Conservation (phyloP, 2,113 vertebrate species). For the Anoura caudifer region DNA sequence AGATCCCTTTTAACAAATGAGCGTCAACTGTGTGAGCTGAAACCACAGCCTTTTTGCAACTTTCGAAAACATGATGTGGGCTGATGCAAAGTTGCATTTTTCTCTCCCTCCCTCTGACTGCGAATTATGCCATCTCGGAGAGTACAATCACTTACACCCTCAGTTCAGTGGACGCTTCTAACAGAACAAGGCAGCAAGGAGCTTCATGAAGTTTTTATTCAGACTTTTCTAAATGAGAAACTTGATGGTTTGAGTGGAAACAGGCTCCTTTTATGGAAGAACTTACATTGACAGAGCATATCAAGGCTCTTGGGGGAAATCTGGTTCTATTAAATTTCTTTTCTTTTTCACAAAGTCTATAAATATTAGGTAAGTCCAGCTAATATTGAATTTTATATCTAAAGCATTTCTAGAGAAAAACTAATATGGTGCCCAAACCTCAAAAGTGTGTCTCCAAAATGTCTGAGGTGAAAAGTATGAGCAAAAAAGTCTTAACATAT, state of each 20-base stretch:
- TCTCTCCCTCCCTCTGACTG: neutral
- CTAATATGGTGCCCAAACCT: neutral
- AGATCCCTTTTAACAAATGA: neutral
- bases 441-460: neutral
- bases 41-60: neutral
- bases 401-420: constrained; percentile 11
- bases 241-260: neutral
- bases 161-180: neutral
- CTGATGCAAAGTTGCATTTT: neutral
- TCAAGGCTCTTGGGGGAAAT: neutral
- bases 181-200: neutral
- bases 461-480: neutral
- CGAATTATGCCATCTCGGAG: neutral
- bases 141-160: neutral
- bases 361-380: neutral
- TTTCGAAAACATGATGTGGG: neutral
- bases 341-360: neutral
- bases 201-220: neutral
- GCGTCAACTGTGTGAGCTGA: neutral
- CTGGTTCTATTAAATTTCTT: neutral
- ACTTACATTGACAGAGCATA: neutral
- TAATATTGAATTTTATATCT: neutral
- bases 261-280: neutral
- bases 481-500: neutral
- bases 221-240: neutral